phyloP scores from a whole-genome alignment of 2,797 vertebrate genomes.

The Mormyrops boulengeri region DNA sequence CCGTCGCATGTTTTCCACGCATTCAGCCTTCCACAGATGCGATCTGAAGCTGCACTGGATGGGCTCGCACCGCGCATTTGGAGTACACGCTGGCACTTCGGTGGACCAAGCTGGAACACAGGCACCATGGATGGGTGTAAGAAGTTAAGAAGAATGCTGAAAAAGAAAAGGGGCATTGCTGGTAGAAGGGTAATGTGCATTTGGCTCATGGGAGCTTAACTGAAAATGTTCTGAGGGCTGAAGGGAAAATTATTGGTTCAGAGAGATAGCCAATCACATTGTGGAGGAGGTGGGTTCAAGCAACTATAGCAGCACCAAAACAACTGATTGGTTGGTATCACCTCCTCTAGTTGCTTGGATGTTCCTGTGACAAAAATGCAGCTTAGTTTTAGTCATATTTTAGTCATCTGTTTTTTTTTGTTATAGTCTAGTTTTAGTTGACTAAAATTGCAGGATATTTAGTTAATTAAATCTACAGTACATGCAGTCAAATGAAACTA shows the following conservation, averaged over 20 bases:
- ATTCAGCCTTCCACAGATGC: constrained; percentile 36
- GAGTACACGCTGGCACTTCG: not conserved
- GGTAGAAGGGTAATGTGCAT: not conserved
- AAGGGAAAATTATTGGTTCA: not conserved
- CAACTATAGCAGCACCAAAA: not conserved
- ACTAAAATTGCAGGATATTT: not conserved
- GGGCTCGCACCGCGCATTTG: constrained; percentile 32
- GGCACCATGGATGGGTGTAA: not conserved
- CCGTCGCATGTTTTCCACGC: constrained; percentile 46
- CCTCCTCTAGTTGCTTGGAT: not conserved
- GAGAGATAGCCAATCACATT: not conserved
- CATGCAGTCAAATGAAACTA: not conserved
- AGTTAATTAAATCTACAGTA: not conserved
- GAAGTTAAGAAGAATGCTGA: not conserved
- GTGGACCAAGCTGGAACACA: not conserved
- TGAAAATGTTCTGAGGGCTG: not conserved
- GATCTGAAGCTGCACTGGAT: constrained; percentile 54
- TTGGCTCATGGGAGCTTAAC: not conserved
- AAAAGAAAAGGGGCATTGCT: not conserved
- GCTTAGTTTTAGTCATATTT: not conserved
- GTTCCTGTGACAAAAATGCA: not conserved
- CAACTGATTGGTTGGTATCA: not conserved
- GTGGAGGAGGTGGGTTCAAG: not conserved
- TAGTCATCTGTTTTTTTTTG: not conserved
- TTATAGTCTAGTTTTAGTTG: not conserved